These are phyloP conservation scores for Elmis aenea DNA, from an alignment of 2,888 invertebrate species.

Conservation along the genomic window DNA sequence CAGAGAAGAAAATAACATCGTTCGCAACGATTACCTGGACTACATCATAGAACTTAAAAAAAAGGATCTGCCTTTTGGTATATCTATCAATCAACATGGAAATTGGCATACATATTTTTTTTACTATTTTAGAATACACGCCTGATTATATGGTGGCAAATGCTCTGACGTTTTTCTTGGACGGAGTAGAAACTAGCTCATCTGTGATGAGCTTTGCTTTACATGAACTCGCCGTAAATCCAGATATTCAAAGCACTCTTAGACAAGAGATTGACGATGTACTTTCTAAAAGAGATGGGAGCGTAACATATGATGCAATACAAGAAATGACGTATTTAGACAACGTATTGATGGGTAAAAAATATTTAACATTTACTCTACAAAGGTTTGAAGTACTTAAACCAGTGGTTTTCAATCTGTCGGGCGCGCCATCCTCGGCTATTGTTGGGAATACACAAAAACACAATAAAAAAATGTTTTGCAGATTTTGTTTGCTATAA, in stretches of 20 bases:
- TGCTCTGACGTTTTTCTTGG: conserved; percentile 44
- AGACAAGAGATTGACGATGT: conserved; percentile 40
- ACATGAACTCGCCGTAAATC: conserved; percentile 43
- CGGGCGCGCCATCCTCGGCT: too few species aligned
- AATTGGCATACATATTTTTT: conserved; percentile 10
- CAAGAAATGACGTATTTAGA: conserved; percentile 48
- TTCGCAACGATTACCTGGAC: conserved; percentile 45
- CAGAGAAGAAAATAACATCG: conserved; percentile 39
- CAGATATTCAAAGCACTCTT: conserved; percentile 42
- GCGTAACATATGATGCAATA: conserved; percentile 43
- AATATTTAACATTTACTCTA: conserved; percentile 4
- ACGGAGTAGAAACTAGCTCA: conserved; percentile 50
- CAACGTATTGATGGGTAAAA: conserved; percentile 39
- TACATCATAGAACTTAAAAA: conserved; percentile 37
- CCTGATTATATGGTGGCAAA: conserved; percentile 39
- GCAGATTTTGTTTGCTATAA: too few species aligned
- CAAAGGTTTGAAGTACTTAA: too few species aligned
- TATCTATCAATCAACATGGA: background rate
- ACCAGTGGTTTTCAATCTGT: too few species aligned
- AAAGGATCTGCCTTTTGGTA: conserved; percentile 8
- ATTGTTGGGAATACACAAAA: too few species aligned
- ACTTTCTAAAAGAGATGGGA: conserved; percentile 33
- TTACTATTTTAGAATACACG: conserved; percentile 7
- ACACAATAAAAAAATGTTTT: too few species aligned
- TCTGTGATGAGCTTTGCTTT: conserved; percentile 40